Evolutionary conservation across 2,113 vertebrate genomes (phyloP).

Genomic region (Erinaceus europaeus): DNA sequence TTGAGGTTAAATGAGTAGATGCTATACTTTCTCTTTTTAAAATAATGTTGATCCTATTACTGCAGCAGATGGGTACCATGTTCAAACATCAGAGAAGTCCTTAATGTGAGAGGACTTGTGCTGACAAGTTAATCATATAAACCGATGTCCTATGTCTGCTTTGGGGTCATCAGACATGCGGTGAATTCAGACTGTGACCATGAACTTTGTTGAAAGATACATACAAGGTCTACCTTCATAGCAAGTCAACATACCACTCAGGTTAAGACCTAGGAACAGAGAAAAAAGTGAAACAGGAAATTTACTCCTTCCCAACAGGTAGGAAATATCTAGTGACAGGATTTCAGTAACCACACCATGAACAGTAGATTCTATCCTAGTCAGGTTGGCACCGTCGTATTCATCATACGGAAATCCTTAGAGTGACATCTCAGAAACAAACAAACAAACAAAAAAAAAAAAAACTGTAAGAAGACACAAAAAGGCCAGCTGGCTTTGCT

Average conservation of each 20-base stretch:
- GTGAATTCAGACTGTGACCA: conserved; percentile 51
- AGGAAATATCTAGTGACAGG: background rate
- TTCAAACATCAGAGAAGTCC: background rate
- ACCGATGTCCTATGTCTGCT: background rate
- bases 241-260: background rate
- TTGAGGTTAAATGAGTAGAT: background rate
- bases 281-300: background rate
- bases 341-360: background rate
- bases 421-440: conserved; percentile 63
- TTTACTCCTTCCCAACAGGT: background rate
- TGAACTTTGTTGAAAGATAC: conserved; percentile 2
- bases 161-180: background rate
- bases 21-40: background rate
- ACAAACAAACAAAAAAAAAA: conserved; percentile 51
- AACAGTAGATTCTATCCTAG: background rate
- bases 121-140: background rate
- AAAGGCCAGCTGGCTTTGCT: conserved; percentile 60
- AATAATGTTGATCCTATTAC: background rate
- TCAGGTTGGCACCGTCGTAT: background rate
- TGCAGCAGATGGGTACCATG: background rate
- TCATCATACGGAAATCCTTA: conserved; percentile 52
- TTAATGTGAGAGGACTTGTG: background rate
- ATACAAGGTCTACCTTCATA: conserved; percentile 17
- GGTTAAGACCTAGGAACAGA: background rate
- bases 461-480: too few species aligned